Percentiles rank a stretch among this genome's conserved stretches.
phyloP scores from a whole-genome alignment of 2,888 invertebrate genomes.

The Adelognathus sp. region DNA sequence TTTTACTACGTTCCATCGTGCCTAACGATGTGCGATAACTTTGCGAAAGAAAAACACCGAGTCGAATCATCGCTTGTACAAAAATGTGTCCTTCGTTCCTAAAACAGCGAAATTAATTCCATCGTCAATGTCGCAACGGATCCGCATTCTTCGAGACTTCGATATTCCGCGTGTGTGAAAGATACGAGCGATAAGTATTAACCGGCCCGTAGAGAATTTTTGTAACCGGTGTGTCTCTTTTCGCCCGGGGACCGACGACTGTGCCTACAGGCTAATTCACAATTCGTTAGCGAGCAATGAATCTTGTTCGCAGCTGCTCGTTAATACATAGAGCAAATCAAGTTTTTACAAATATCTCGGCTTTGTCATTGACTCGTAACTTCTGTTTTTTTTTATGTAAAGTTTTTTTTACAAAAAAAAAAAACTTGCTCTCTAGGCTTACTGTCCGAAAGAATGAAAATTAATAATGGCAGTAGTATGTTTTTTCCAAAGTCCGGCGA shows the following conservation, averaged over 20 bases:
- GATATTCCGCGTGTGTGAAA: neutral
- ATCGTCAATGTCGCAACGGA: constrained; percentile 25
- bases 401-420: neutral
- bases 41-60: too few relatives aligned
- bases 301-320: neutral
- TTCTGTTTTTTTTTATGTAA: too few relatives aligned
- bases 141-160: constrained; percentile 30
- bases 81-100: neutral
- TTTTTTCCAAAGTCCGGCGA: too few relatives aligned
- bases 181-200: neutral
- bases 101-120: constrained; percentile 14
- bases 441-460: too few relatives aligned
- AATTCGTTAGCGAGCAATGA: neutral
- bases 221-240: neutral
- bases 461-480: too few relatives aligned
- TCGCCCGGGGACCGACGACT: too few relatives aligned
- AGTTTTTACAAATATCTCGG: neutral
- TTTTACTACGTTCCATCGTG: neutral
- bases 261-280: neutral
- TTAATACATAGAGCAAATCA: neutral
- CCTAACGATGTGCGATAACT: neutral
- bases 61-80: too few relatives aligned
- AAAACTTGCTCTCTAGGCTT: too few relatives aligned
- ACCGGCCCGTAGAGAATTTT: neutral
- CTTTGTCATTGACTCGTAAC: neutral